Conservation (phyloP, 2,113 vertebrate genomes). For the Sapajus apella region DNA sequence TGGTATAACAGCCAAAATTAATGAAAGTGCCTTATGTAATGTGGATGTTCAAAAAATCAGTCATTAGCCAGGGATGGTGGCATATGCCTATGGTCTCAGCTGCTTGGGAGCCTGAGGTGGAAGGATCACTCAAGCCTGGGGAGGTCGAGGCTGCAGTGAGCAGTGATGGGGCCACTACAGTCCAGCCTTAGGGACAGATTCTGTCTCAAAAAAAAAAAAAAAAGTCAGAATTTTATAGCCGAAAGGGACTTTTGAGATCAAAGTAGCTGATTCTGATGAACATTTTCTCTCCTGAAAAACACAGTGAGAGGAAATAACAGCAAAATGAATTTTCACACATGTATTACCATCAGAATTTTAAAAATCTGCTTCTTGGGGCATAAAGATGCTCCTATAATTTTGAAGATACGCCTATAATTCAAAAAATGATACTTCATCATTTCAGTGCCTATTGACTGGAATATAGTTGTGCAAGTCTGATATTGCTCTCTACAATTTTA, state of each 20-base stretch:
- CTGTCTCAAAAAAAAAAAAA: too few relatives aligned
- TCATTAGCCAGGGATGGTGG: too few relatives aligned
- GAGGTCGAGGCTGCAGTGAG: too few relatives aligned
- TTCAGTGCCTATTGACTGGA: not conserved
- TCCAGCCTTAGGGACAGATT: too few relatives aligned
- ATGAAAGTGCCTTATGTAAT: not conserved
- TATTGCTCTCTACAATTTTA: constrained; percentile 3
- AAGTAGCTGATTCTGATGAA: not conserved
- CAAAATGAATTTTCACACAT: constrained; percentile 25
- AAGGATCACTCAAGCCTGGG: too few relatives aligned
- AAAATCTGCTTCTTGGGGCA: not conserved
- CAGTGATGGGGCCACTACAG: too few relatives aligned
- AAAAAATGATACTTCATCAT: not conserved
- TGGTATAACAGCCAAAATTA: not conserved
- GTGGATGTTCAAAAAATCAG: constrained; percentile 22
- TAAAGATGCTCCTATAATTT: not conserved
- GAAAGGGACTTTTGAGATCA: constrained; percentile 24
- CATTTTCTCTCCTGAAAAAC: constrained; percentile 24
- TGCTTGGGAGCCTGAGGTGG: too few relatives aligned
- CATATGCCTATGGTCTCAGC: too few relatives aligned
- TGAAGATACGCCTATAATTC: not conserved
- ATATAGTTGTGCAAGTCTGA: not conserved
- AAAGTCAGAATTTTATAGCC: not conserved
- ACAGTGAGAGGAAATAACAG: not conserved
- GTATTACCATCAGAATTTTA: not conserved